Percentiles rank a stretch among this genome's conserved stretches.
Conservation (phyloP, 2,888 invertebrate species). For the Harmothoe impar region DNA sequence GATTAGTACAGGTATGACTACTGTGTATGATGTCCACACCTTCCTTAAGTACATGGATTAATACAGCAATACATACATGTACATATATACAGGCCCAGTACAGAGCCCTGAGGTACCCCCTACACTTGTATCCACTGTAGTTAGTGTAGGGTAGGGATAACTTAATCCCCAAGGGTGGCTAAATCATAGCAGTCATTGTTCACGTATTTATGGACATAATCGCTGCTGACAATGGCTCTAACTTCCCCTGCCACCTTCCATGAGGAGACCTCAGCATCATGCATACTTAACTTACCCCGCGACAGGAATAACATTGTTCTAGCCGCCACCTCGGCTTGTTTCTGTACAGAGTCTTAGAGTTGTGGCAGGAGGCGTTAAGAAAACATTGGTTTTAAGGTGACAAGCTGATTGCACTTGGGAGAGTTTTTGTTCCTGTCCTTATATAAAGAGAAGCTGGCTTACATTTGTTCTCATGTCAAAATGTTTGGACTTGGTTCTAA, state of each 20-base stretch:
- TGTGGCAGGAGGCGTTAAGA: not conserved
- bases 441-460: not conserved
- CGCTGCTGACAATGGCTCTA: not conserved
- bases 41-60: not conserved
- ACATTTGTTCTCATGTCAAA: conserved; percentile 20
- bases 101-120: not conserved
- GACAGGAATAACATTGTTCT: not conserved
- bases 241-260: not conserved
- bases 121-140: not conserved
- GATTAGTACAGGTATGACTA: not conserved
- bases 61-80: too few relatives aligned
- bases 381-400: not conserved
- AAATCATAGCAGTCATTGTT: not conserved
- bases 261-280: not conserved
- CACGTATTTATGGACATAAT: not conserved
- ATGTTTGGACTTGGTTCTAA: not conserved
- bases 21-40: not conserved
- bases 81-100: not conserved
- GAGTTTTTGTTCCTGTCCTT: not conserved
- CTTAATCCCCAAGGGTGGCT: not conserved
- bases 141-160: not conserved
- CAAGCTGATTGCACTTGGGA: conserved; percentile 6
- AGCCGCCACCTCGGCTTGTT: not conserved
- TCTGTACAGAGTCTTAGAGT: not conserved
- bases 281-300: not conserved